Evolutionary conservation across 2,888 invertebrate genomes (phyloP), one percentile per base, ranked within the genome.

Genomic region (Caenorhabditis macrosperma): DNA sequence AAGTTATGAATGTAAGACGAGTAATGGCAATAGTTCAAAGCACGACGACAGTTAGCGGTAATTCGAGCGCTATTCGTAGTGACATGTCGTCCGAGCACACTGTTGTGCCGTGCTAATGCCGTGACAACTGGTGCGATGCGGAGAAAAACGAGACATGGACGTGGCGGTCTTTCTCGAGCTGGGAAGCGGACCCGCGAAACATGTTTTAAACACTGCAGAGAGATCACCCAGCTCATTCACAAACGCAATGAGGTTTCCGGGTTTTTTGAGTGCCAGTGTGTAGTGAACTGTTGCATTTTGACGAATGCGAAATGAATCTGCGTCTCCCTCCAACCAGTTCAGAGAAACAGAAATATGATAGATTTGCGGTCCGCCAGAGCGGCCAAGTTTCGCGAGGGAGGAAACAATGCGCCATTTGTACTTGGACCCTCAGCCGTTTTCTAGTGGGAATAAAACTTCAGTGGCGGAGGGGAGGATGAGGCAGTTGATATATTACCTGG

Each of bases 141-240:
- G 72, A 72, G 74, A 74, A 74, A 74, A 74, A 74, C 74, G 74
- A 74, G 74, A 74, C 64, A 74, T 74, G 74, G 64, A 74, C 74
- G 74, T 74, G 64, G 74, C 74, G 74, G 74, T 74, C 74, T 64
- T 54, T 41, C 28, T 22, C 50, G 60, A 44, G 54, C 54, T 30
- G 38, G 33, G 71, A 41, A 41, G 17, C 46, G 54, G 72, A 61
- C 48, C 68, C 30, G n/a, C 71, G 71, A 71, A 74, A 64, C 74
- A 74, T 74, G 64, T 64, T 74, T 72, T 55, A 63, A 72, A 72
- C 72, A 72, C 48, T 64, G 55, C 44, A 57, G 48, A n/a, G n/a
- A 64, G 72, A 72, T 72, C 72, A 57, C 72, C 72, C 72, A 57
- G 63, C 72, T 72, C 71, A 71, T 54, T 71, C 57, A 46, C 41